Conservation (phyloP, 2,888 invertebrate species). For the Parnassius smintheus region DNA sequence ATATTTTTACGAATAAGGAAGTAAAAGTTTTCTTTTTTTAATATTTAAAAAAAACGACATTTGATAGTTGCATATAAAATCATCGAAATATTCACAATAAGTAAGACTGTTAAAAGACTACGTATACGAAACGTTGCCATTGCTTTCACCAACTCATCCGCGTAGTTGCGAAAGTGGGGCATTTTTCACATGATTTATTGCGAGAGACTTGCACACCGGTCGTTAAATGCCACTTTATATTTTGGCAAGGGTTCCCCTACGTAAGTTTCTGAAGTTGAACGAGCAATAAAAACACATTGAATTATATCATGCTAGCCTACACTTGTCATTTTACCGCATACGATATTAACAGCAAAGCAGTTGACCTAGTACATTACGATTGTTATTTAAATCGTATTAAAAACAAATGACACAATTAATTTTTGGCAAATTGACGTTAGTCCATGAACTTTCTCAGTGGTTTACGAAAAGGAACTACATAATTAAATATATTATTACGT, state of each 20-base stretch:
- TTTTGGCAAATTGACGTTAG: background rate
- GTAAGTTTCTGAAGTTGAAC: conserved; percentile 10
- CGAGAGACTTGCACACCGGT: conserved; percentile 18
- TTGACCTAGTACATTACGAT: background rate
- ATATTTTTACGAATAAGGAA: too few relatives aligned
- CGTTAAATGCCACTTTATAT: conserved; percentile 21
- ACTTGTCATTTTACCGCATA: too few relatives aligned
- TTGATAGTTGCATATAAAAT: background rate
- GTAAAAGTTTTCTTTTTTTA: too few relatives aligned
- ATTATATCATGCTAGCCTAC: too few relatives aligned
- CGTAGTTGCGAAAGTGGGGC: conserved; percentile 26
- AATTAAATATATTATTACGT: too few relatives aligned
- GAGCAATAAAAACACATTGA: conserved; percentile 1
- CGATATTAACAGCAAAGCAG: background rate
- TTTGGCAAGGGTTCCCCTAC: conserved; percentile 19
- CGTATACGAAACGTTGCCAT: conserved; percentile 16
- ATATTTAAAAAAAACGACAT: too few relatives aligned
- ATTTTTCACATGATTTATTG: conserved; percentile 29
- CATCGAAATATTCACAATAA: conserved; percentile 12
- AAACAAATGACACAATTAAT: background rate
- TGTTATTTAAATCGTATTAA: background rate
- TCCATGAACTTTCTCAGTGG: conserved; percentile 12
- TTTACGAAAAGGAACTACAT: conserved; percentile 2
- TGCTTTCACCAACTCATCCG: conserved; percentile 28
- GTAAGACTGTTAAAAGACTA: conserved; percentile 16